Percentiles rank a stretch among this genome's conserved stretches.
These are phyloP conservation scores for Perognathus longimembris DNA, from an alignment of 2,113 vertebrate genomes.

Conservation along the genomic window DNA sequence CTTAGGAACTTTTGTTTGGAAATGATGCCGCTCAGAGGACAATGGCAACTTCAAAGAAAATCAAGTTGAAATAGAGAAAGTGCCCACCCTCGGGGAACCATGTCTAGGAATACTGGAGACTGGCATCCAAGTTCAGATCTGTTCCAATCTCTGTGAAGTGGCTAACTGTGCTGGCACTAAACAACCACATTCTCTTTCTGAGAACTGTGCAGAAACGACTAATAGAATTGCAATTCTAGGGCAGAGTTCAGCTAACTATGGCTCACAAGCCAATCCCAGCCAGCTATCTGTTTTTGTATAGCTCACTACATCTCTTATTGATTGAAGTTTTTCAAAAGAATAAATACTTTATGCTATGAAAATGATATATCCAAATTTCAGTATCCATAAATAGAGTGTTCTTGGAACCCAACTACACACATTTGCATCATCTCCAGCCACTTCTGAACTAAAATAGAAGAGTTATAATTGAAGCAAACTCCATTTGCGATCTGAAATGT, in stretches of 20 bases:
- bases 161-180: neutral
- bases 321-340: neutral
- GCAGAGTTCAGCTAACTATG: neutral
- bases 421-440: constrained; percentile 18
- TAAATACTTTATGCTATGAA: constrained; percentile 21
- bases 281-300: constrained; percentile 6
- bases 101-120: neutral
- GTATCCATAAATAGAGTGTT: constrained; percentile 42
- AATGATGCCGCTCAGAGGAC: neutral
- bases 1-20: neutral
- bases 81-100: neutral
- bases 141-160: neutral
- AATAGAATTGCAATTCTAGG: neutral
- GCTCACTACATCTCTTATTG: neutral
- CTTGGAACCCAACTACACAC: neutral
- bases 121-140: neutral
- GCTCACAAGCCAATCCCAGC: neutral
- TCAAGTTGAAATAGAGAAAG: neutral
- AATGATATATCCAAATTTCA: constrained; percentile 53
- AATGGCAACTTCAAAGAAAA: neutral
- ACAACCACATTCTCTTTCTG: neutral
- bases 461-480: neutral
- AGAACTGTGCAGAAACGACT: constrained; percentile 25
- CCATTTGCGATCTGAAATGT: neutral
- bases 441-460: neutral